These are phyloP conservation scores for Tyto alba DNA, from an alignment of 2,113 vertebrate genomes.

Conservation along the genomic window DNA sequence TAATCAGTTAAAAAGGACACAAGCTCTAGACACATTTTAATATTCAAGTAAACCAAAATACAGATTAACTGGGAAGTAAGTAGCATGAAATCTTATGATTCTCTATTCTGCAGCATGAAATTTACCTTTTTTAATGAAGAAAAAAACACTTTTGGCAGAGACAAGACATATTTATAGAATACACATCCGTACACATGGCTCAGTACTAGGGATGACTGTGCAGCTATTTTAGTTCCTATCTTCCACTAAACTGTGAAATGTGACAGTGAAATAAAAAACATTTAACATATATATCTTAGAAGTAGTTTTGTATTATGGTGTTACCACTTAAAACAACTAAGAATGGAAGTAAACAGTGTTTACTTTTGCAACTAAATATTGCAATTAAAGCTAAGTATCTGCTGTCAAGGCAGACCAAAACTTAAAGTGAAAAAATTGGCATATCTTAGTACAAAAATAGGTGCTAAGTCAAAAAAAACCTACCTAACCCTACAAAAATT, in stretches of 20 bases:
- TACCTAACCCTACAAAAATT: not conserved
- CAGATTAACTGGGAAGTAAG: not conserved
- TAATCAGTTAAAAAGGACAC: not conserved
- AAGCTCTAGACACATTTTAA: not conserved
- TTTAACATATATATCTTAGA: not conserved
- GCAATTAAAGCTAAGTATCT: not conserved
- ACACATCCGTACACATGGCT: not conserved
- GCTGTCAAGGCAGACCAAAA: not conserved
- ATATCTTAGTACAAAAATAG: not conserved
- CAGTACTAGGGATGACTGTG: not conserved
- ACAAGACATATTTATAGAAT: not conserved
- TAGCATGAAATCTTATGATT: not conserved
- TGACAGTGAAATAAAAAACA: not conserved
- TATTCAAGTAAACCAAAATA: not conserved
- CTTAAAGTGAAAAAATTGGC: not conserved
- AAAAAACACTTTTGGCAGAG: not conserved
- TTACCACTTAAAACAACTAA: not conserved
- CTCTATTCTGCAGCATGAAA: not conserved
- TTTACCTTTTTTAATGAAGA: not conserved
- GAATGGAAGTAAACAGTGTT: not conserved
- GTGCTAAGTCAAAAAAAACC: not conserved
- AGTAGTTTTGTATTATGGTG: not conserved
- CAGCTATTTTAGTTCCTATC: not conserved
- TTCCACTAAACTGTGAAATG: not conserved
- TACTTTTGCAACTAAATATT: not conserved